Percentiles rank a stretch among this genome's conserved stretches.
Conservation (phyloP, 2,113 vertebrate species). For the Strix aluco region DNA sequence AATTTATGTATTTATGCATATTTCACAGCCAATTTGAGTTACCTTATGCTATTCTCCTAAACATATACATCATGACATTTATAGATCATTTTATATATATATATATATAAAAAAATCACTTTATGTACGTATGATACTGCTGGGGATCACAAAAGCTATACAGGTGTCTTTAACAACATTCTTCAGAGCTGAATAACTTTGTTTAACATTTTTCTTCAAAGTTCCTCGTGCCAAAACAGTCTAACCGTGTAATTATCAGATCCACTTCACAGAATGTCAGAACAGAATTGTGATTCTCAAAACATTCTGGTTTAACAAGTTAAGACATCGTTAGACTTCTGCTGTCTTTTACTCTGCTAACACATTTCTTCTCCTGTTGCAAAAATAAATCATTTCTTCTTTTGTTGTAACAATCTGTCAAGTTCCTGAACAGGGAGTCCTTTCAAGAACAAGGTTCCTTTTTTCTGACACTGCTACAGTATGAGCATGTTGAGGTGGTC, state of each 20-base stretch:
- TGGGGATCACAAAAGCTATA: neutral
- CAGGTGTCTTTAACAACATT: neutral
- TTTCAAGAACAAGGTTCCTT: neutral
- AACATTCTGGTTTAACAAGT: neutral
- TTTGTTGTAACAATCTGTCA: neutral
- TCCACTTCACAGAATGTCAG: neutral
- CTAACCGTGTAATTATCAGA: neutral
- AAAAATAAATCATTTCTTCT: neutral
- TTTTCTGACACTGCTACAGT: neutral
- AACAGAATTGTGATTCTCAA: neutral
- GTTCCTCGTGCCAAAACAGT: neutral
- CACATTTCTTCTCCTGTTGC: neutral
- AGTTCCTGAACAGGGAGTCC: neutral
- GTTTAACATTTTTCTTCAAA: neutral
- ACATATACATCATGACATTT: accelerated
- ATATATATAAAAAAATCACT: neutral
- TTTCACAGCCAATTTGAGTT: neutral
- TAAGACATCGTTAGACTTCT: neutral
- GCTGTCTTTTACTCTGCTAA: neutral
- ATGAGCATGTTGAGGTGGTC: neutral
- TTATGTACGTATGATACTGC: neutral
- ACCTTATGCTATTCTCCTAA: neutral
- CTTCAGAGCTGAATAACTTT: neutral
- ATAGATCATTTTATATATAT: neutral
- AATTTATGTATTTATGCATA: neutral